Evolutionary conservation across 1,140 invertebrate species (phyloP).

Genomic region (Ruditapes philippinarum): DNA sequence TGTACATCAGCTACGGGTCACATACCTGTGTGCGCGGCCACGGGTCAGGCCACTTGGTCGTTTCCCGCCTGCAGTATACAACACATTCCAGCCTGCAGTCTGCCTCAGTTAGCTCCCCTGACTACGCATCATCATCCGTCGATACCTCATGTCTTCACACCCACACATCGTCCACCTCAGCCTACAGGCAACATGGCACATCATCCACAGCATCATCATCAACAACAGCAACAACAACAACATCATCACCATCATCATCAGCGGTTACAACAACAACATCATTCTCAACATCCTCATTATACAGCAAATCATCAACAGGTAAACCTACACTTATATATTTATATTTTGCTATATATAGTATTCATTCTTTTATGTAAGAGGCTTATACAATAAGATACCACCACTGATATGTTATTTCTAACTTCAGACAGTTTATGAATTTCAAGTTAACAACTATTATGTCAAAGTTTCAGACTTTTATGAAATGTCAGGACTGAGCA

Average conservation of each 20-base stretch:
- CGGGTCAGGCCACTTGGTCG: constrained; percentile 82
- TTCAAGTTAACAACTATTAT: no score
- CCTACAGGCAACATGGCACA: constrained; percentile 69
- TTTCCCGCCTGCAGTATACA: constrained; percentile 82
- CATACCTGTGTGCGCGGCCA: constrained; percentile 78
- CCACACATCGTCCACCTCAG: constrained; percentile 69
- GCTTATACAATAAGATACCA: no score
- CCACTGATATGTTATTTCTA: no score
- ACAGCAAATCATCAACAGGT: constrained; percentile 54
- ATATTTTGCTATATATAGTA: no score
- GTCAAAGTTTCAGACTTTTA: no score
- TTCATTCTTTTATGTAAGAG: no score
- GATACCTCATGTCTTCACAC: constrained; percentile 87
- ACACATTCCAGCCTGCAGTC: constrained; percentile 84
- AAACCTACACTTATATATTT: no score
- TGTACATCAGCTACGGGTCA: constrained; percentile 79
- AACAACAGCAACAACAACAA: constrained; percentile 83
- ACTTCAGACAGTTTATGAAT: no score
- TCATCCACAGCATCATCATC: constrained; percentile 84
- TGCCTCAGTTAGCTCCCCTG: constrained; percentile 80
- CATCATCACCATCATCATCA: constrained; percentile 76
- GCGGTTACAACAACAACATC: constrained; percentile 88
- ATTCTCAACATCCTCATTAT: constrained; percentile 71
- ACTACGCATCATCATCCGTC: constrained; percentile 73
- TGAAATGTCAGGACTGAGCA: no score